Base-by-base conservation (phyloP, 1,140 invertebrate genomes). In the Latrodectus geometricus region DNA sequence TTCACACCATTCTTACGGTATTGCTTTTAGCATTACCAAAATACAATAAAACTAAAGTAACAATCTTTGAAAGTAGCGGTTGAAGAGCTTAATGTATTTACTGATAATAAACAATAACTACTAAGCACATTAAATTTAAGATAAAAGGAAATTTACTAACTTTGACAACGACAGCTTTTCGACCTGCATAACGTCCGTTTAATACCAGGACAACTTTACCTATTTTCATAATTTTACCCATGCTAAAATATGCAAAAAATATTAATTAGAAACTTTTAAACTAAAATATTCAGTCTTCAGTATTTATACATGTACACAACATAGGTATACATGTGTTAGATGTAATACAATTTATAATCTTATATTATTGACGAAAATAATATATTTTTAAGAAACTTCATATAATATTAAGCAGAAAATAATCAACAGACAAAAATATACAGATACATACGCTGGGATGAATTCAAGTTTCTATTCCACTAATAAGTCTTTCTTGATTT, bases 141-240 rank as follows among this genome's bases (percentile, higher is more conserved):
- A 35, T 35, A 35, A 35, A 35, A 35, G 2, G 5, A 5, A 35
- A 35, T 3, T 35, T 35, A 73, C 74, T 88, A 88, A 92, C 92
- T 90, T 97, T 98, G 80, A 99, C 94, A 70, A 99, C 96, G 89
- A 99, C 95, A 72, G 97, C 98, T 93, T 99, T 99, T 89, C 97
- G 94, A 74, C 98, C 98, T 79, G 98, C 97, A 93, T 98, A 99
- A 92, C 97, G 95, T 91, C 98, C 98, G 92, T 95, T 96, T 54
- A 99, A 95, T 92, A 99, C 95, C 92, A 99, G 95, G 90, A 99
- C 98, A 89, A 99, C 97, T 94, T 99, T 99, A 66, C 97, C 97
- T 84, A 94, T 92, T 94, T 98, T 98, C 97, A 98, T 98, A 93
- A 98, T 98, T 93, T 98, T 98, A 92, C 96, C 97, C 97, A 98